A percentile compares a stretch with the other conserved stretches of the same genome.
Conservation (phyloP, 1,140 invertebrate species). For the Heliconius nattereri region DNA sequence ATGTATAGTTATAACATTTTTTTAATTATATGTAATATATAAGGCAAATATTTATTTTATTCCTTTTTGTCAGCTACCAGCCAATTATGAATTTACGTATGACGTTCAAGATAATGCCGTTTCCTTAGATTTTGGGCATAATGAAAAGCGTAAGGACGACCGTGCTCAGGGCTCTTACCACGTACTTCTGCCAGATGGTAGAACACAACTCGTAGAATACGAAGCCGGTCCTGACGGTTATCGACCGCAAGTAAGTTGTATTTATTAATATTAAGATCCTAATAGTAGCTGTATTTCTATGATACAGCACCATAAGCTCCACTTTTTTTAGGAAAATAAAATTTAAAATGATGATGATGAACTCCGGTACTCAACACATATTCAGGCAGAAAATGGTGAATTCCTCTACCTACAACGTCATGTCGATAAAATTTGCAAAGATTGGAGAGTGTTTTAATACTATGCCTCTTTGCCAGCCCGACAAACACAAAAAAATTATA, state of each 20-base stretch:
- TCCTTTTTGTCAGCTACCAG: slow-evolving; percentile 80
- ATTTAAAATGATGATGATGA: no score
- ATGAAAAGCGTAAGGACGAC: slow-evolving; percentile 84
- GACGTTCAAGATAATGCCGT: slow-evolving; percentile 83
- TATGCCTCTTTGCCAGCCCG: no score
- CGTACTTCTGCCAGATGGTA: slow-evolving; percentile 85
- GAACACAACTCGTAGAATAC: slow-evolving; percentile 85
- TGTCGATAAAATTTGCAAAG: no score
- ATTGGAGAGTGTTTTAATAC: no score
- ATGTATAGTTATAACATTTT: slow-evolving; percentile 20
- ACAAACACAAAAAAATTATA: background rate
- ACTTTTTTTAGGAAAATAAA: no score
- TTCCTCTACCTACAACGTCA: no score
- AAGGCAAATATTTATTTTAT: background rate
- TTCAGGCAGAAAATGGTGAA: no score
- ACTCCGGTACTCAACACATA: no score
- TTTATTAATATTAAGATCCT: background rate
- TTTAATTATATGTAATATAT: no score
- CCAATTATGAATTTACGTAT: slow-evolving; percentile 86
- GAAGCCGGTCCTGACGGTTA: slow-evolving; percentile 85
- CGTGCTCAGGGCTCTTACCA: slow-evolving; percentile 84
- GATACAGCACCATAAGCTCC: no score
- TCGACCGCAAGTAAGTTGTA: slow-evolving; percentile 81
- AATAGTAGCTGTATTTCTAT: background rate
- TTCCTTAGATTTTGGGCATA: slow-evolving; percentile 84